A percentile compares a stretch with the other conserved stretches of the same genome.
Evolutionary conservation across 2,113 vertebrate species (phyloP).

Genomic region (Ellobius talpinus): DNA sequence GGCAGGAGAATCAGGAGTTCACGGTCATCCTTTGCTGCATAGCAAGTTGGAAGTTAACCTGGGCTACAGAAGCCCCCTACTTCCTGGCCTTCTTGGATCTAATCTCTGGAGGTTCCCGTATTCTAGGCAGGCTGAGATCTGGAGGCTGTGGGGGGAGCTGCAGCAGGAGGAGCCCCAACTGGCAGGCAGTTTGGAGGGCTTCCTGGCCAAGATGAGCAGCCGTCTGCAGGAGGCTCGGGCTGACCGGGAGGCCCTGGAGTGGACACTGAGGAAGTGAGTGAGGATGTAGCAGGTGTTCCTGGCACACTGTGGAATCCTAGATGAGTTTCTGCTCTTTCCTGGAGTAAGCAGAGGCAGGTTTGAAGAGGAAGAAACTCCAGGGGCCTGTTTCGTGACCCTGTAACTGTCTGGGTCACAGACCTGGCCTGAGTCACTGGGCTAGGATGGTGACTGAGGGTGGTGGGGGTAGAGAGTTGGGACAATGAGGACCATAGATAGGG

Average conservation of each 20-base stretch:
- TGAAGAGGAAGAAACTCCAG: background rate
- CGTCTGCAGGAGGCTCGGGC: slow-evolving; percentile 83
- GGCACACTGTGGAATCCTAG: background rate
- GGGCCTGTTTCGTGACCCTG: background rate
- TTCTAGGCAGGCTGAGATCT: slow-evolving; percentile 85
- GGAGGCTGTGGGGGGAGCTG: slow-evolving; percentile 89
- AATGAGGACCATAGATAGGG: background rate
- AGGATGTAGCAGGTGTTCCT: fast-evolving
- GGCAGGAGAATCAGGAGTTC: background rate
- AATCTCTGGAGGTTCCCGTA: background rate
- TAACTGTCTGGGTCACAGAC: background rate
- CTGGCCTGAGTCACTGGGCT: background rate
- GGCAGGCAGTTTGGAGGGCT: slow-evolving; percentile 85
- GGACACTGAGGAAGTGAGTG: slow-evolving; percentile 86
- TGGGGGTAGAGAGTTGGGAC: fast-evolving
- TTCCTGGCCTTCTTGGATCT: background rate
- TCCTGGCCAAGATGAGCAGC: slow-evolving; percentile 86
- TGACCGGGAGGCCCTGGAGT: slow-evolving; percentile 83
- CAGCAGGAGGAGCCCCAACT: slow-evolving; percentile 85
- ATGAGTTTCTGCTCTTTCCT: background rate
- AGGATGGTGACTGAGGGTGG: fast-evolving
- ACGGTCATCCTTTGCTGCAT: background rate
- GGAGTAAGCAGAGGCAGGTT: too few species aligned
- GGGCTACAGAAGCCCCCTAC: background rate
- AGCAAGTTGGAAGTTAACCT: background rate